Evolutionary conservation across 1,140 invertebrate species (phyloP).

Genomic region (Mercenaria mercenaria): DNA sequence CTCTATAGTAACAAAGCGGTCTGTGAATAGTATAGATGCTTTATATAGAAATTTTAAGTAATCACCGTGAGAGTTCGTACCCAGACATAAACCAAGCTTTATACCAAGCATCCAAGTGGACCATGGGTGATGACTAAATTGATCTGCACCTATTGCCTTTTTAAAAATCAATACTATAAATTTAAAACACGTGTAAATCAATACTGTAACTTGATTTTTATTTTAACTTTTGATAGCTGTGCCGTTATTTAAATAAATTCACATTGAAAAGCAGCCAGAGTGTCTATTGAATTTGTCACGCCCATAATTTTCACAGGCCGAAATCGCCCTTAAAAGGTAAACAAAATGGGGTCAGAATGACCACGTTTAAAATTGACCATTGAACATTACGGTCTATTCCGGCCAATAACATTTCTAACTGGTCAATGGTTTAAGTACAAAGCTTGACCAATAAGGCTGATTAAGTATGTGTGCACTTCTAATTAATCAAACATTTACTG

Average conservation of each 20-base stretch:
- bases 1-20: too few relatives aligned
- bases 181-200: conserved; percentile 8
- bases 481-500: conserved; percentile 47
- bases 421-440: neutral
- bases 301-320: neutral
- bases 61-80: conserved; percentile 19
- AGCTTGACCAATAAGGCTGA: neutral
- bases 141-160: neutral
- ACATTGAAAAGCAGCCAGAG: neutral
- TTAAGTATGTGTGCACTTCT: conserved; percentile 39
- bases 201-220: conserved; percentile 5
- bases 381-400: neutral
- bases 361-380: neutral
- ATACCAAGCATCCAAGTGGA: neutral
- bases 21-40: too few relatives aligned
- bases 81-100: neutral
- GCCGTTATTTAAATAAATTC: neutral
- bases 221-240: neutral
- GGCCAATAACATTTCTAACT: neutral
- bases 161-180: neutral
- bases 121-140: neutral
- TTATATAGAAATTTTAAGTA: neutral
- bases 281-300: neutral
- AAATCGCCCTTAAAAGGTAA: conserved; percentile 15
- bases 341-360: conserved; percentile 37